phyloP scores from a whole-genome alignment of 2,113 vertebrate species.

The Myotis brandtii region DNA sequence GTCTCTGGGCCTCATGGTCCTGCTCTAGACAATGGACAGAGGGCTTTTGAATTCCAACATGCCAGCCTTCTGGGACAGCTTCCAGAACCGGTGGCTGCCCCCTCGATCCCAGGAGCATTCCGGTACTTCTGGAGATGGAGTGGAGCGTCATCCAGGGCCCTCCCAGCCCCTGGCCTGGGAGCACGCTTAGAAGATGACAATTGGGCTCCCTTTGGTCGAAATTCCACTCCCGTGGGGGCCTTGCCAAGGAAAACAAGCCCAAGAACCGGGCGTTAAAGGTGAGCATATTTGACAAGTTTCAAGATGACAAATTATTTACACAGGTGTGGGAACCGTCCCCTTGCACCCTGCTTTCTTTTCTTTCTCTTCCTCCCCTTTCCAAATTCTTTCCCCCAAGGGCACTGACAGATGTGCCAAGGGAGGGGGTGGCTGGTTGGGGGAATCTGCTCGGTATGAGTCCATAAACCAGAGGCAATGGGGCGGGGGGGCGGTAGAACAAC shows the following conservation, averaged over 20 bases:
- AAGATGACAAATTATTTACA: constrained; percentile 82
- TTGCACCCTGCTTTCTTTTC: constrained; percentile 47
- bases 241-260: constrained; percentile 84
- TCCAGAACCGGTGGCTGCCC: constrained; percentile 49
- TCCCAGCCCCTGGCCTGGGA: constrained; percentile 34
- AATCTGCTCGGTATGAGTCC: constrained; percentile 43
- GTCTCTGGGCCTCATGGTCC: neutral
- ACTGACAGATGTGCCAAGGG: constrained; percentile 75
- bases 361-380: constrained; percentile 64
- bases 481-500: neutral
- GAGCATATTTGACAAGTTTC: constrained; percentile 75
- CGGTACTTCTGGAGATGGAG: constrained; percentile 59
- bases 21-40: constrained; percentile 47
- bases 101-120: constrained; percentile 58
- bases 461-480: neutral
- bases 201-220: constrained; percentile 71
- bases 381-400: constrained; percentile 74
- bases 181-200: constrained; percentile 60
- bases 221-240: constrained; percentile 68
- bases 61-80: constrained; percentile 53
- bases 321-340: constrained; percentile 80
- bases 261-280: constrained; percentile 71
- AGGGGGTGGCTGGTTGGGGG: constrained; percentile 53
- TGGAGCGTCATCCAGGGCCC: constrained; percentile 5
- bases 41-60: constrained; percentile 49